These are phyloP conservation scores for Procambarus clarkii DNA, from an alignment of 1,140 invertebrate species.

Conservation along the genomic window DNA sequence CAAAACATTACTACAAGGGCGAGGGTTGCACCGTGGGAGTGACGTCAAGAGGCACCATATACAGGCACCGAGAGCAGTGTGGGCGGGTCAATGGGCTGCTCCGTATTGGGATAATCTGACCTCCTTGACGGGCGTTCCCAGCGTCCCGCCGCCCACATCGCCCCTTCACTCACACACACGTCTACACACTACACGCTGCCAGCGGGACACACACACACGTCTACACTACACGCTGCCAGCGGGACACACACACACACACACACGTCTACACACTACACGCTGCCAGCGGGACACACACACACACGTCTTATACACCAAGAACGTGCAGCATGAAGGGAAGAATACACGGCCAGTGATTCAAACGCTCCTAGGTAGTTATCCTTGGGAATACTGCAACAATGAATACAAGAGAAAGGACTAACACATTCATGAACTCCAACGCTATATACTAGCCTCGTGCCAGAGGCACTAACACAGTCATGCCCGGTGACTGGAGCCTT, in stretches of 20 bases:
- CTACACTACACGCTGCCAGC: background rate
- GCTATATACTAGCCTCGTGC: no score
- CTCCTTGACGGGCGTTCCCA: conserved; percentile 31
- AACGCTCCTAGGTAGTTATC: conserved; percentile 46
- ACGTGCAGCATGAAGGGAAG: background rate
- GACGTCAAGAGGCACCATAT: conserved; percentile 38
- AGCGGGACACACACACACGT: background rate
- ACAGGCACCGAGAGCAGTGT: background rate
- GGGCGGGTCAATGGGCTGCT: background rate
- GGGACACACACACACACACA: no score
- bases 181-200: background rate
- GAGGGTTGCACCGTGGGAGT: background rate
- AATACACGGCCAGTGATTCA: conserved; percentile 8
- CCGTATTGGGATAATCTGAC: conserved; percentile 26
- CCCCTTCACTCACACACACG: conserved; percentile 21
- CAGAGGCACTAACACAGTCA: no score
- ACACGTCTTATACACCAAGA: background rate
- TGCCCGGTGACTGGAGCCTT: no score
- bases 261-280: no score
- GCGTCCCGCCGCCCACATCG: conserved; percentile 41
- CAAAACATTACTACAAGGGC: background rate
- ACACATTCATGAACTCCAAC: no score
- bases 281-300: no score
- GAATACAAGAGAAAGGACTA: no score
- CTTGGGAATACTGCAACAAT: background rate